Percentiles rank a stretch among this genome's conserved stretches.
phyloP scores from a whole-genome alignment of 2,888 invertebrate species.

The Conops quadrifasciatus region DNA sequence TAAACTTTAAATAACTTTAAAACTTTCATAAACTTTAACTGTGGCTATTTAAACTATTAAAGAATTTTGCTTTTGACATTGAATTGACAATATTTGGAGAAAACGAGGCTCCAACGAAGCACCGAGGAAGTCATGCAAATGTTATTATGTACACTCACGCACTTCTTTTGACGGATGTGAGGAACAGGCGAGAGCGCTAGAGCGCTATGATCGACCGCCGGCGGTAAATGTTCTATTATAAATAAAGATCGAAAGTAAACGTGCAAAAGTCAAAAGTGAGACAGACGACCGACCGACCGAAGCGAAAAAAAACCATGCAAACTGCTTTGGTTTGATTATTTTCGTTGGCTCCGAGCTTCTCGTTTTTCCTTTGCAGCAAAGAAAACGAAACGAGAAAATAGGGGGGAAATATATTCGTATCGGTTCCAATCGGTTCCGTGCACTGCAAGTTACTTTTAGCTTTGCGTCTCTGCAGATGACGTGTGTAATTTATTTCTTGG shows the following conservation, averaged over 20 bases:
- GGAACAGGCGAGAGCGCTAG: constrained; percentile 13
- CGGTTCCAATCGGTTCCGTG: constrained; percentile 61
- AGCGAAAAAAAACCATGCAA: constrained; percentile 1
- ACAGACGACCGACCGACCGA: background rate
- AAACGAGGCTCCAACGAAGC: constrained; percentile 5
- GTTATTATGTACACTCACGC: constrained; percentile 22
- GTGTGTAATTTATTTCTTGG: too few relatives aligned
- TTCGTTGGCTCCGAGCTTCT: background rate
- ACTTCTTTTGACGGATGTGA: constrained; percentile 5
- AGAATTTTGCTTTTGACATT: constrained; percentile 10
- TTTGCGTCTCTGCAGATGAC: constrained; percentile 6
- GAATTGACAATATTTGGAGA: constrained; percentile 27
- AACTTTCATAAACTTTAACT: too few relatives aligned
- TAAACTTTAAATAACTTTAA: too few relatives aligned
- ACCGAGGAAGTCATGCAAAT: background rate
- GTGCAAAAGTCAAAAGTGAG: constrained; percentile 21
- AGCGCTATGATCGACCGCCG: constrained; percentile 49
- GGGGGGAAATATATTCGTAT: background rate
- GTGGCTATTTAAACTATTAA: too few relatives aligned
- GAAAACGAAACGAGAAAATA: constrained; percentile 6
- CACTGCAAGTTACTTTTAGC: constrained; percentile 44
- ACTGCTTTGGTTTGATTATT: background rate
- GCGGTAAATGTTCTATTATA: constrained; percentile 57
- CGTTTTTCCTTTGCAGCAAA: constrained; percentile 24
- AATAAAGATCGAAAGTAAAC: constrained; percentile 48